A percentile compares a stretch with the other conserved stretches of the same genome.
Conservation (phyloP, 2,888 invertebrate species). For the Eurois occulta region DNA sequence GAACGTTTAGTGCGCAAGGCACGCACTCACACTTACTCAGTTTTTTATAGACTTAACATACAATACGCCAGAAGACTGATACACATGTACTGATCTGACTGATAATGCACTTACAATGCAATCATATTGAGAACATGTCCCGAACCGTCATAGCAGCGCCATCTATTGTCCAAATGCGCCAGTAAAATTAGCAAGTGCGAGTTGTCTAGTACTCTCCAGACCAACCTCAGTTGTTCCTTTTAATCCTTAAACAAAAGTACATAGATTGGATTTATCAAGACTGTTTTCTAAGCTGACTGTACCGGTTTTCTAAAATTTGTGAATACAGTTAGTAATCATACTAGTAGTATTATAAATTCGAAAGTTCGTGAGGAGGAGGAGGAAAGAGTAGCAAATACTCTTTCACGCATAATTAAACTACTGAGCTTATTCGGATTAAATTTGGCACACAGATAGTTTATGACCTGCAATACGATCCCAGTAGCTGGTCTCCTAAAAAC, state of each 20-base stretch:
- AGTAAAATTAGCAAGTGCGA: neutral
- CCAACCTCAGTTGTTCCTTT: neutral
- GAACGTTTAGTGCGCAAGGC: neutral
- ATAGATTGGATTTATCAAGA: neutral
- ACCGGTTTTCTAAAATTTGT: neutral
- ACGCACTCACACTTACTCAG: neutral
- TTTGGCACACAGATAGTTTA: too few relatives aligned
- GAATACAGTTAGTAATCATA: neutral
- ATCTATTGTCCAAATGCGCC: constrained; percentile 6
- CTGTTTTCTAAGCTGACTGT: neutral
- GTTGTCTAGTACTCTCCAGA: neutral
- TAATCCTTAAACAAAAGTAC: too few relatives aligned
- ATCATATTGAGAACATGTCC: neutral
- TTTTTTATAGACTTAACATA: neutral
- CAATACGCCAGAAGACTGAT: neutral
- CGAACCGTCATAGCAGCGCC: neutral
- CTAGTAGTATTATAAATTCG: neutral
- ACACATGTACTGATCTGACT: too few relatives aligned
- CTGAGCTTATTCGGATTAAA: neutral
- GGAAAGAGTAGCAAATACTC: too few relatives aligned
- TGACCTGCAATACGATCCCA: too few relatives aligned
- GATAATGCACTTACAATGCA: neutral
- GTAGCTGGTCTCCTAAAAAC: too few relatives aligned
- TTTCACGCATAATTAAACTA: neutral
- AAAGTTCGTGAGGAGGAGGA: neutral